These are phyloP conservation scores for Lepisosteus oculatus DNA, from an alignment of 2,113 vertebrate species.

Conservation along the genomic window DNA sequence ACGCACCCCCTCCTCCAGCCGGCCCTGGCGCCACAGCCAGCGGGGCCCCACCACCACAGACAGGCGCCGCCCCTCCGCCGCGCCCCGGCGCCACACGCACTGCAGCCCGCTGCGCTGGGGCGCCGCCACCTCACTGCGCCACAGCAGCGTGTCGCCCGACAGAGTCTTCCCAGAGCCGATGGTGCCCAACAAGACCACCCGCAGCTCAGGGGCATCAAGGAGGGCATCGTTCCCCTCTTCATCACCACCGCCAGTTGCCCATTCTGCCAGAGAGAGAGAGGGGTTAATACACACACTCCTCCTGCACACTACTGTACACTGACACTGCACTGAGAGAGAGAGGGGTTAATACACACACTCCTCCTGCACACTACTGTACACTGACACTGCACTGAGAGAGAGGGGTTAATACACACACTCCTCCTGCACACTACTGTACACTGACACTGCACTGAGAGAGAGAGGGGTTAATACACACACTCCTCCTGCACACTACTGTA, in stretches of 20 bases:
- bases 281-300: no score
- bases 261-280: not conserved
- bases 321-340: not conserved
- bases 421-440: no score
- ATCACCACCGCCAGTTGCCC: no score
- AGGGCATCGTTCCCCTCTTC: not conserved
- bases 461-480: no score
- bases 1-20: constrained; percentile 41
- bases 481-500: no score
- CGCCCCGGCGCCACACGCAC: constrained; percentile 44
- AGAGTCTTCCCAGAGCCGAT: constrained; percentile 40
- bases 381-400: no score
- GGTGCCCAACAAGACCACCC: constrained; percentile 61
- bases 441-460: no score
- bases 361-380: no score
- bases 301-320: no score
- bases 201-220: constrained; percentile 42
- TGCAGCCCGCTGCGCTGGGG: constrained; percentile 40
- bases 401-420: no score
- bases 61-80: constrained; percentile 59
- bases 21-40: constrained; percentile 51
- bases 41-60: constrained; percentile 54
- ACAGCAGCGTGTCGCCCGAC: constrained; percentile 49
- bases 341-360: not conserved
- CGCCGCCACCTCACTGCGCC: not conserved